phyloP scores from a whole-genome alignment of 2,113 vertebrate species.

The Microcebus griseorufus region DNA sequence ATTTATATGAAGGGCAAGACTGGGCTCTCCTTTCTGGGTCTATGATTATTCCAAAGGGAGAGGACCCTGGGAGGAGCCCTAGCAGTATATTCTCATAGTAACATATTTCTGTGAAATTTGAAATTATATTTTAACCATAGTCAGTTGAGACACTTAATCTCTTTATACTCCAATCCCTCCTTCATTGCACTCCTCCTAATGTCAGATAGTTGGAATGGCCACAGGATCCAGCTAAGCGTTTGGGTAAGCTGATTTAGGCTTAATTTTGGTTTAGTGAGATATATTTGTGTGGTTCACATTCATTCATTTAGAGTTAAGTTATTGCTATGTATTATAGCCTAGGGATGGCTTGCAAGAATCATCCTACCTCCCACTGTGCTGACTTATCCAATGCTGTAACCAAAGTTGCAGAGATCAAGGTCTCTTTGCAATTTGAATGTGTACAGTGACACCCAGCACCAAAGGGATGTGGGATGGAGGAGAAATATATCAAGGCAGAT shows the following conservation, averaged over 20 bases:
- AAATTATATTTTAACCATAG: neutral
- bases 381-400: neutral
- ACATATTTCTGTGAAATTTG: neutral
- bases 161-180: neutral
- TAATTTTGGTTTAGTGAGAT: neutral
- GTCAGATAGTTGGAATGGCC: neutral
- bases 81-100: neutral
- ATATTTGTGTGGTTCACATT: neutral
- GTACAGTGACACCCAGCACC: neutral
- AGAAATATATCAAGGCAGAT: neutral
- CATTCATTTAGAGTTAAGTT: neutral
- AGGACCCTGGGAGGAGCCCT: neutral
- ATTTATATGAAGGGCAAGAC: neutral
- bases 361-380: neutral
- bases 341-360: neutral
- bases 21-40: neutral
- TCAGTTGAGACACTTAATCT: neutral
- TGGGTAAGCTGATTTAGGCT: neutral
- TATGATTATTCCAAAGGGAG: too few species aligned
- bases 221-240: neutral
- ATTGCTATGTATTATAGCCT: neutral
- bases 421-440: neutral
- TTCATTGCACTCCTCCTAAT: neutral
- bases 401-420: neutral
- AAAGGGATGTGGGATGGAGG: neutral